Base-by-base conservation (phyloP, 2,797 vertebrate species). In the Lagodon rhomboides region DNA sequence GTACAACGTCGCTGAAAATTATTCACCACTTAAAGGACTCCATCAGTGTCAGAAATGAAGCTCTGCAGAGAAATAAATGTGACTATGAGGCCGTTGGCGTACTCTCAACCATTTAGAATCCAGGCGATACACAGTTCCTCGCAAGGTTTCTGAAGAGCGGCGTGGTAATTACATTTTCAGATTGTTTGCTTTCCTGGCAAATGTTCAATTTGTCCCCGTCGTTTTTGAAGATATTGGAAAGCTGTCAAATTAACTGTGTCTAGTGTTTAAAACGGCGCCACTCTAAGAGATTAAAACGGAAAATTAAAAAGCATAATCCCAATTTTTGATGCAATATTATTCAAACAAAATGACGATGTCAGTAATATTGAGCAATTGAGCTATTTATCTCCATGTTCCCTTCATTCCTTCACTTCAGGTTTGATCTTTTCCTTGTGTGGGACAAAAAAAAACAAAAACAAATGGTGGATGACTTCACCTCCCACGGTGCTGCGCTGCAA, bases 1-100 rank as follows among this genome's bases (percentile, higher is more conserved):
- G 65, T 77, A 67, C 66, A 51, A 81, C 68, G 50, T 72, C 5
- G 2, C 54, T 84, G 50, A 62, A 80, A 76, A 73, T 73, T 69
- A 75, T 75, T 86, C 76, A 72, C 77, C 25, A 5, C 69, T 68
- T 76, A 62, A 81, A 80, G 25, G 49, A 72, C 23, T 84, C 41
- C 46, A 65, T 76, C 58, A 47, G 34, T 71, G 61, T 66, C 13
- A 3, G 59, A 61, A 75, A 77, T 71, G n/a, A 79, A 66, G 41
- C 51, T 63, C 43, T 61, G n/a, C 49, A 49, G 68, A 61, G 44
- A 54, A 65, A 67, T 58, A 68, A 46, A 75, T 61, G 69, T 34
- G 27, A 73, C 38, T 73, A 51, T 55, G 2, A 22, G 80, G 13
- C 4, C 11, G 12, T 23, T 43, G 34, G 18, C 64, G 41, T 20